Base-by-base conservation (phyloP, 2,888 invertebrate species). In the Anodontia alba region DNA sequence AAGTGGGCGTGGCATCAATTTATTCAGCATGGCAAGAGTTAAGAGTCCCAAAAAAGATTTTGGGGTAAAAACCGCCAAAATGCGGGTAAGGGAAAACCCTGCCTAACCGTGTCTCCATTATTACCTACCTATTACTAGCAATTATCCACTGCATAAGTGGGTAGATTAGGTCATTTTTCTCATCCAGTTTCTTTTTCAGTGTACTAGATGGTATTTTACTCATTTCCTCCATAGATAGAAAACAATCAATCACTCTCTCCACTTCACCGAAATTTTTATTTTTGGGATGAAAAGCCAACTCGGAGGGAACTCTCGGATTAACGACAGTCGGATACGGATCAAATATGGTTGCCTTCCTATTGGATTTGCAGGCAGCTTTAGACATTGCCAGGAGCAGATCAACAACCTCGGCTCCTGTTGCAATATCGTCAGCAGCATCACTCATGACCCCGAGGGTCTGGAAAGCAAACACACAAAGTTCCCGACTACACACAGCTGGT, bases 131-230 rank as follows among this genome's bases (percentile, higher is more conserved):
- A 77, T 93, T 93, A 83, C 94, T 93, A 31, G 90, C 87, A 36
- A 94, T 92, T 23, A 94, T 92, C 93, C 93, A 93, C 76, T 92
- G 92, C 42, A 93, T 83, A 20, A 93, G 83, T 2, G 93, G 93
- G 73, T 92, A 94, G 7, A 91, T 88, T 7, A 91, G 79, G 7
- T 70, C 77, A 75, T 93, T 83, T 8, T 54, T 67, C 1, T 73
- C 67, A 76, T 92, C 91, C 73, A 94, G 73, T 20, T 85, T 78
- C 68, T 84, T 83, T 73, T 90, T 90, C 43, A 93, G 83, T 15
- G 90, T 80, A 5, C 81, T 42, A 1, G 84, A 80, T 3, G 80
- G 73, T 33, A 88, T 69, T 29, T 69, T 62, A 17, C 86, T 76
- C 91, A 93, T 92, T n/a, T 89, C 83, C 8, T 80, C 31, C 87